Evolutionary conservation across 2,888 invertebrate species (phyloP).

Genomic region (Microchrysa polita): DNA sequence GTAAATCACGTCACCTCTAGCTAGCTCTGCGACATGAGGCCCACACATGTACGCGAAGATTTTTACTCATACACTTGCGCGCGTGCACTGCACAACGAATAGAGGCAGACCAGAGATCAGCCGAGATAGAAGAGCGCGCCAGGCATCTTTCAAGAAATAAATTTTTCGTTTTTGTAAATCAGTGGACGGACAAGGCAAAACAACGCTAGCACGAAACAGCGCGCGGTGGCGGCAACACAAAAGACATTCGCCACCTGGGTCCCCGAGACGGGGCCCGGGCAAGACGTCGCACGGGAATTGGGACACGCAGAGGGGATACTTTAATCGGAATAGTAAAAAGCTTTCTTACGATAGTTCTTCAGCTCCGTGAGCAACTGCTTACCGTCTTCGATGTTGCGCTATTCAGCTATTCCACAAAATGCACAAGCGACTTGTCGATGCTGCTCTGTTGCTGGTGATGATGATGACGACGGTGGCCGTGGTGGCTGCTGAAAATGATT

Average conservation of each 20-base stretch:
- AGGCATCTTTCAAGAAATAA: conserved; percentile 23
- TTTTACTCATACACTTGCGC: too few relatives aligned
- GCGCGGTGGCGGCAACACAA: conserved; percentile 8
- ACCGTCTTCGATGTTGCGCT: conserved; percentile 1
- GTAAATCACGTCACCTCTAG: too few relatives aligned
- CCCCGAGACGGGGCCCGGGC: background rate
- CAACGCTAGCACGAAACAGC: background rate
- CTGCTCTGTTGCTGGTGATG: too few relatives aligned
- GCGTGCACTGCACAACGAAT: too few relatives aligned
- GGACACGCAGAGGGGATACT: conserved; percentile 4
- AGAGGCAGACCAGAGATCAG: too few relatives aligned
- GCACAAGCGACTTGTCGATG: background rate
- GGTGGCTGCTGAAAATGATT: background rate
- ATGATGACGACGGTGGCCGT: background rate
- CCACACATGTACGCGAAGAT: too few relatives aligned
- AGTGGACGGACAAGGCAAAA: background rate
- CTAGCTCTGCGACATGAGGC: too few relatives aligned
- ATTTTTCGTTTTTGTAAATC: background rate
- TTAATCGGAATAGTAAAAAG: conserved; percentile 18
- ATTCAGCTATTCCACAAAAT: conserved; percentile 30
- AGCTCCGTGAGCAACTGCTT: conserved; percentile 1
- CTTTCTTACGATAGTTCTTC: conserved; percentile 31
- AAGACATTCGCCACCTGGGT: background rate
- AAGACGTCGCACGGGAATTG: background rate
- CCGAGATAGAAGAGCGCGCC: too few relatives aligned